Evolutionary conservation across 1,140 invertebrate species (phyloP), one percentile per base, ranked within the genome.

Genomic region (Micrasema minimum): DNA sequence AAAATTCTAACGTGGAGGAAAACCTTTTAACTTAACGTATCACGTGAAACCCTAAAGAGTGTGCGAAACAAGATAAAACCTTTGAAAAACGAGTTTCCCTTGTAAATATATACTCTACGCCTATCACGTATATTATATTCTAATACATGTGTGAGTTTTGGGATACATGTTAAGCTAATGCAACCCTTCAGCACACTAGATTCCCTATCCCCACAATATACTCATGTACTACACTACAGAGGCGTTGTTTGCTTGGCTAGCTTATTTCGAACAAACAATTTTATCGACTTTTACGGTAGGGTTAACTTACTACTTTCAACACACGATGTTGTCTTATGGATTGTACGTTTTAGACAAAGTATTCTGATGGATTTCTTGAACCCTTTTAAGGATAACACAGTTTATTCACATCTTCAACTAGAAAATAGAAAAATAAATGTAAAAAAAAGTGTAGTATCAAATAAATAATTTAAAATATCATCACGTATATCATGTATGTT

Each of bases 1-100:
- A 59, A 50, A 50, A 59, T 59, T 38, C 59, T 65, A 53, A 46
- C 69, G 53, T 41, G 38, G 48, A 69, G 65, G 64, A 71, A 71
- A 72, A 69, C 69, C 69, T 75, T 75, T 75, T 75, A 72, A 75
- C 73, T 75, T 66, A 55, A 72, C 73, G 68, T 72, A 72, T 75
- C 73, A 71, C 66, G 46, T 41, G 69, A 71, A 74, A 75, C 68
- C 69, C 66, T 64, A 69, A 67, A 72, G 73, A 72, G 73, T 75
- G 73, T 72, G 73, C 73, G 69, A 53, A 72, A 75, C 69, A 69
- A 75, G 73, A 75, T 75, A 75, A 75, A 75, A 72, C 73, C 73
- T 72, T 71, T 75, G 69, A 75, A 75, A 75, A 75, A 75, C 73
- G 73, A 75, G 69, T 71, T 72, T 75, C 59, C 73, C 61, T 66